Conservation (phyloP, 2,888 invertebrate species). For the Podotricha telesiphe region DNA sequence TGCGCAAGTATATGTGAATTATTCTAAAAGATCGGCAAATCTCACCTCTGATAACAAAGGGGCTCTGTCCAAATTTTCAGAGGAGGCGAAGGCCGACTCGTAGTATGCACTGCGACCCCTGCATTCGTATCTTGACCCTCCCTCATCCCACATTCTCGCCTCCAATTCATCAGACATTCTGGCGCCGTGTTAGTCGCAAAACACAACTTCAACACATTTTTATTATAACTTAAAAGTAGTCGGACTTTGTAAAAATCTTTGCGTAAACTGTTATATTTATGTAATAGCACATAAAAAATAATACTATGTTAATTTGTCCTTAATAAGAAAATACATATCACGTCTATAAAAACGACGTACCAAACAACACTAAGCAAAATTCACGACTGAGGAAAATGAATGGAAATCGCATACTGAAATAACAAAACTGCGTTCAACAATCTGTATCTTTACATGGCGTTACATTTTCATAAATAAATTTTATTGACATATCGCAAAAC, state of each 20-base stretch:
- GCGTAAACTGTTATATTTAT: not conserved
- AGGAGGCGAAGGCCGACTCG: conserved; percentile 74
- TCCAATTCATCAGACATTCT: conserved; percentile 81
- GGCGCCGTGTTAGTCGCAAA: conserved; percentile 61
- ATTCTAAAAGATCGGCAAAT: conserved; percentile 15
- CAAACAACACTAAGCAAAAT: conserved; percentile 18
- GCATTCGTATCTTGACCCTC: conserved; percentile 68
- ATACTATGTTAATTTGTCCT: conserved; percentile 11
- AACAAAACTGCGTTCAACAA: conserved; percentile 18
- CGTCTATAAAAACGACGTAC: conserved; percentile 13
- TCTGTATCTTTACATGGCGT: not conserved
- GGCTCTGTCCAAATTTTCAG: conserved; percentile 75
- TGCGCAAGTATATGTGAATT: conserved; percentile 20
- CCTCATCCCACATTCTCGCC: conserved; percentile 80
- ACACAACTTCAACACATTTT: conserved; percentile 36
- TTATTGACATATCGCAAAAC: not conserved
- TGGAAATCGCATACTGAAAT: conserved; percentile 17
- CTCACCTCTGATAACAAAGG: conserved; percentile 76
- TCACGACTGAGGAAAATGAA: conserved; percentile 36
- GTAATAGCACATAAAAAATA: not conserved
- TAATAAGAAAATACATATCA: conserved; percentile 27
- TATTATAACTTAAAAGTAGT: conserved; percentile 29
- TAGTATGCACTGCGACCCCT: conserved; percentile 68
- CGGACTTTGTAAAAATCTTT: not conserved
- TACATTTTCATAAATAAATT: not conserved